phyloP scores from a whole-genome alignment of 2,797 vertebrate species.

The Sebastes vulpes region DNA sequence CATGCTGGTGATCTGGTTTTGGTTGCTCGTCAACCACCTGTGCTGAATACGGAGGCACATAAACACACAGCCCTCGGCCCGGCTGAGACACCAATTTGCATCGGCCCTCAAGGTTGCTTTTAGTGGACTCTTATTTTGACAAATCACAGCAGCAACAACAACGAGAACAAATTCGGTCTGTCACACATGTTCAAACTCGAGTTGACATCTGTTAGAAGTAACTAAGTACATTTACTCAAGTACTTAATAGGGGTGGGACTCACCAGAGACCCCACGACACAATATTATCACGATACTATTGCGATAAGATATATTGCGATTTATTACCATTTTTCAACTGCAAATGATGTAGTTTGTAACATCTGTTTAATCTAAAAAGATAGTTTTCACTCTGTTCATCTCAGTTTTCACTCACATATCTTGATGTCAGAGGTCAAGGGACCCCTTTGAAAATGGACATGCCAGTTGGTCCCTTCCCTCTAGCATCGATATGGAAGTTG shows the following conservation, averaged over 20 bases:
- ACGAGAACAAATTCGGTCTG: not conserved
- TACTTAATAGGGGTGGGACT: not conserved
- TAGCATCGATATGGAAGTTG: not conserved
- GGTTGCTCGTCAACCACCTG: conserved; percentile 11
- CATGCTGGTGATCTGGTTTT: conserved; percentile 13
- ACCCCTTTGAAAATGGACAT: too few species aligned
- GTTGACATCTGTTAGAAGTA: not conserved
- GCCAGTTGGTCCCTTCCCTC: too few species aligned
- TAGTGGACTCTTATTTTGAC: conserved; percentile 11
- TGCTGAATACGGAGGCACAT: not conserved
- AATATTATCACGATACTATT: too few species aligned
- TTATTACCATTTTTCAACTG: too few species aligned
- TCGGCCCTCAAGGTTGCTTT: conserved; percentile 9
- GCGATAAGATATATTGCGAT: too few species aligned
- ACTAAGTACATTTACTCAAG: not conserved
- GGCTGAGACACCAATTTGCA: conserved; percentile 7
- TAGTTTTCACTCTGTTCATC: too few species aligned
- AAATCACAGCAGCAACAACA: not conserved
- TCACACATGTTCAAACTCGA: not conserved
- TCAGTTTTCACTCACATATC: too few species aligned
- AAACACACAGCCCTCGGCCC: not conserved
- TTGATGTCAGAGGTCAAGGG: too few species aligned
- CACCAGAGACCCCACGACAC: too few species aligned
- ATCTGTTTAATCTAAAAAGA: too few species aligned
- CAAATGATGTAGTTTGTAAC: too few species aligned